phyloP scores from a whole-genome alignment of 2,888 invertebrate species.

The Lissocephala sabroskyi region DNA sequence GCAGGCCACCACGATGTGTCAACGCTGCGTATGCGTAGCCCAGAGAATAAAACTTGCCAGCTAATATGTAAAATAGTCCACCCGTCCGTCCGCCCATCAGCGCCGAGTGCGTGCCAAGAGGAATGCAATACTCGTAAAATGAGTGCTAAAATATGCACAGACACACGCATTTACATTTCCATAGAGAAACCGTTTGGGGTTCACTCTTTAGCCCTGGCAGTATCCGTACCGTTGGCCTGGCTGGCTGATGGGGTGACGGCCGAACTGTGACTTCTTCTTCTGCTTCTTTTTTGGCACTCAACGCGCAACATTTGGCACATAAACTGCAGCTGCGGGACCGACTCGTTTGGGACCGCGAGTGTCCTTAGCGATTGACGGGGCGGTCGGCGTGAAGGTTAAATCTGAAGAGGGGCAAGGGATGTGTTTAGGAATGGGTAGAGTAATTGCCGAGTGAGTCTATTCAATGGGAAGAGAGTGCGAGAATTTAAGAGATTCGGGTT shows the following conservation, averaged over 20 bases:
- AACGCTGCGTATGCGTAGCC: conserved; percentile 27
- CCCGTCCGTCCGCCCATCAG: too few relatives aligned
- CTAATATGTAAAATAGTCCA: conserved; percentile 5
- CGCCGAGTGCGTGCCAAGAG: conserved; percentile 30
- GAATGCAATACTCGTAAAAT: conserved; percentile 39
- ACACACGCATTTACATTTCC: conserved; percentile 37
- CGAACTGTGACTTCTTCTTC: neutral
- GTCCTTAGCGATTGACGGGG: neutral
- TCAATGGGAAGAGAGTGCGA: too few relatives aligned
- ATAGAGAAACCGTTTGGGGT: conserved; percentile 24
- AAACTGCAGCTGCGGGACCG: conserved; percentile 9
- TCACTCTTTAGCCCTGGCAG: neutral
- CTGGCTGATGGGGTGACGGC: too few relatives aligned
- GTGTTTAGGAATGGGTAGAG: too few relatives aligned
- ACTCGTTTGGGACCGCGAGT: too few relatives aligned
- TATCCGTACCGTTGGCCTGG: neutral
- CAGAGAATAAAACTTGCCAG: conserved; percentile 1
- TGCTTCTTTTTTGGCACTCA: neutral
- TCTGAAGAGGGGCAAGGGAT: too few relatives aligned
- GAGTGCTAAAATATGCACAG: conserved; percentile 39
- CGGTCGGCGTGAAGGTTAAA: conserved; percentile 1
- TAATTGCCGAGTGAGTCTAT: too few relatives aligned
- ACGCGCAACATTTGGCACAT: conserved; percentile 7
- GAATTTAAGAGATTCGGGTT: too few relatives aligned
- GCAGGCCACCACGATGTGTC: neutral